Base-by-base conservation (phyloP, 2,797 vertebrate genomes). In the Lepidocolaptes lacrymiger region DNA sequence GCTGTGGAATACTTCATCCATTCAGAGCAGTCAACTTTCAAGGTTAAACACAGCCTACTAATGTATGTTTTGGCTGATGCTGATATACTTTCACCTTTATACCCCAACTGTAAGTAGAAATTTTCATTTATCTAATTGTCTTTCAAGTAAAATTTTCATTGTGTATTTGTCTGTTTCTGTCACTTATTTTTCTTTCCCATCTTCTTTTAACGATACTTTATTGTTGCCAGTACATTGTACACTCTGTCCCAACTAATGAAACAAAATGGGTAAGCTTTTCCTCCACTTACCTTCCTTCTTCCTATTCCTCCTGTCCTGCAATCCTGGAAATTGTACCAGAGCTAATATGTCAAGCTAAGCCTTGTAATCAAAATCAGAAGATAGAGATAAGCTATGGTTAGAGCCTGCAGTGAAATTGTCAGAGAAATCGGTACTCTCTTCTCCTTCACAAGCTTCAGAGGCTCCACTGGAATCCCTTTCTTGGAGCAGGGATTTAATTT, bases 11-110 rank as follows among this genome's bases (percentile, higher is more conserved):
- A 48, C 23, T 77, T 6, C 43, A 28, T 83, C 72, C 7, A 0
- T 89, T 68, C 26, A 17, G 32, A 88, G 49, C 24, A 41, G 20
- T 69, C 37, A 55, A 0, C 36, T 66, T 86, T 51, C 39, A 69
- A 24, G 46, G 23, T 81, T 71, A 67, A 85, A 64, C 10, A 74
- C 24, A 68, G 19, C 2, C 66, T 92, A 69, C 16, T 2, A 1
- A 51, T 0, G 0, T 75, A 1, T 36, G 26, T 44, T 27, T 62
- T 72, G 16, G 15, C 22, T 74, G 34, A 64, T 7, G 4, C 0
- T 86, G 39, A 18, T 78, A 22, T 19, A 34, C 5, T 62, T 82
- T 63, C 32, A 62, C 18, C 46, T 85, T 58, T 69, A n/a, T 68
- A 52, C 14, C 12, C 3, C 43, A 75, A 0, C 34, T 68, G 14